These are phyloP conservation scores for Saturnia pavonia DNA, from an alignment of 2,888 invertebrate genomes.

Conservation along the genomic window DNA sequence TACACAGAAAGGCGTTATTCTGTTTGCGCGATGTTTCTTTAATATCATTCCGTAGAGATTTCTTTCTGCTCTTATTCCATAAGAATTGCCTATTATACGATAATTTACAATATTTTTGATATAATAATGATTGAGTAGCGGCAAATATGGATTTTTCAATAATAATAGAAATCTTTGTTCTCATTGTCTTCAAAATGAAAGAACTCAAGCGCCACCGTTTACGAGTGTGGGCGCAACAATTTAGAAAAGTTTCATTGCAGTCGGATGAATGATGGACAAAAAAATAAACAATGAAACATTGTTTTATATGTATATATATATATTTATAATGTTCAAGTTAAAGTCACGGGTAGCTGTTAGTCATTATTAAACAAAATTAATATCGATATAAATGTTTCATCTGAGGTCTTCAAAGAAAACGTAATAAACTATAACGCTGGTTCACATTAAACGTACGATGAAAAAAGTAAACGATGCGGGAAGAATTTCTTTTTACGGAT, in stretches of 20 bases:
- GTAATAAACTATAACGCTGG: slow-evolving; percentile 63
- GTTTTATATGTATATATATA: no score
- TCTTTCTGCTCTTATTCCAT: slow-evolving; percentile 25
- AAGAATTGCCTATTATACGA: background rate
- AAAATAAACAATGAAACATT: no score
- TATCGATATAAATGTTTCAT: slow-evolving; percentile 26
- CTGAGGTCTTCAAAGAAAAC: slow-evolving; percentile 37
- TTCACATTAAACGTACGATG: slow-evolving; percentile 73
- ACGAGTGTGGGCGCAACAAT: no score
- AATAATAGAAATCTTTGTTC: background rate
- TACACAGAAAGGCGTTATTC: slow-evolving; percentile 26
- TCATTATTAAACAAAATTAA: background rate
- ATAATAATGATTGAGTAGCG: background rate
- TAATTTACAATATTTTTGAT: background rate
- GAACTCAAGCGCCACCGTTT: no score
- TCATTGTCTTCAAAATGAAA: no score
- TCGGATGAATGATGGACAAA: no score
- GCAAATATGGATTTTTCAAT: background rate
- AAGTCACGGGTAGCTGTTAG: background rate
- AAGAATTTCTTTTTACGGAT: slow-evolving; percentile 79
- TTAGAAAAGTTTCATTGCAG: no score
- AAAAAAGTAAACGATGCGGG: slow-evolving; percentile 72
- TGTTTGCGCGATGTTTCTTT: slow-evolving; percentile 36
- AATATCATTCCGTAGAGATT: slow-evolving; percentile 27
- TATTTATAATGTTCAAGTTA: no score